phyloP scores from a whole-genome alignment of 2,113 vertebrate species.

The Microcebus jonahi region DNA sequence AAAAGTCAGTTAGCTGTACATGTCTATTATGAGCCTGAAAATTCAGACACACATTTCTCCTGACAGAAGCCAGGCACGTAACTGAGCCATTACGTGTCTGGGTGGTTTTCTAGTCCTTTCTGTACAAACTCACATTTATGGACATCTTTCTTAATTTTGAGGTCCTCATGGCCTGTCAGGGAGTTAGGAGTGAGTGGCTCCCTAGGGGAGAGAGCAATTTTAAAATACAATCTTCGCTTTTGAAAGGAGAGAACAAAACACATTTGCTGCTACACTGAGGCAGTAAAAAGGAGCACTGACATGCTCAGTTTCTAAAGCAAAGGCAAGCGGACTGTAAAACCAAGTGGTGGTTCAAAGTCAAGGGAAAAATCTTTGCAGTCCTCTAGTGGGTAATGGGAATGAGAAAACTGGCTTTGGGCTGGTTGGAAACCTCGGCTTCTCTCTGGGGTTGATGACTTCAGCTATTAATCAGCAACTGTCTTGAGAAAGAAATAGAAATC shows the following conservation, averaged over 20 bases:
- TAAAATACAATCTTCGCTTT: slow-evolving; percentile 79
- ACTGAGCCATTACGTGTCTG: slow-evolving; percentile 76
- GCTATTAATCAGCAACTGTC: slow-evolving; percentile 51
- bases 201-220: slow-evolving; percentile 72
- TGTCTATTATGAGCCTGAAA: slow-evolving; percentile 83
- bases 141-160: slow-evolving; percentile 84
- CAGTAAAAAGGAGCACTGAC: slow-evolving; percentile 74
- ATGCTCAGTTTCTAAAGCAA: slow-evolving; percentile 67
- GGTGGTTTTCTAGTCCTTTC: slow-evolving; percentile 72
- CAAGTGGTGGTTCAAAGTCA: slow-evolving; percentile 73
- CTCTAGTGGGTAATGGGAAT: slow-evolving; percentile 1
- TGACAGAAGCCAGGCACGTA: slow-evolving; percentile 78
- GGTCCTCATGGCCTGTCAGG: slow-evolving; percentile 71
- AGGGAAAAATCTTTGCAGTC: slow-evolving; percentile 39
- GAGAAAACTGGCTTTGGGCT: slow-evolving; percentile 39
- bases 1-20: slow-evolving; percentile 84
- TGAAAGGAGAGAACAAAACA: slow-evolving; percentile 74
- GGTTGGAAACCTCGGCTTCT: slow-evolving; percentile 32
- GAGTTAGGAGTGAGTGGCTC: slow-evolving; percentile 71
- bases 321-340: slow-evolving; percentile 73
- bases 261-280: slow-evolving; percentile 74
- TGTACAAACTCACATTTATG: slow-evolving; percentile 73
- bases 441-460: slow-evolving; percentile 25
- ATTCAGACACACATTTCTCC: slow-evolving; percentile 76
- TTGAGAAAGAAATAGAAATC: slow-evolving; percentile 56